These are phyloP conservation scores for Chiloscyllium punctatum DNA, from an alignment of 2,797 vertebrate genomes.

Conservation along the genomic window DNA sequence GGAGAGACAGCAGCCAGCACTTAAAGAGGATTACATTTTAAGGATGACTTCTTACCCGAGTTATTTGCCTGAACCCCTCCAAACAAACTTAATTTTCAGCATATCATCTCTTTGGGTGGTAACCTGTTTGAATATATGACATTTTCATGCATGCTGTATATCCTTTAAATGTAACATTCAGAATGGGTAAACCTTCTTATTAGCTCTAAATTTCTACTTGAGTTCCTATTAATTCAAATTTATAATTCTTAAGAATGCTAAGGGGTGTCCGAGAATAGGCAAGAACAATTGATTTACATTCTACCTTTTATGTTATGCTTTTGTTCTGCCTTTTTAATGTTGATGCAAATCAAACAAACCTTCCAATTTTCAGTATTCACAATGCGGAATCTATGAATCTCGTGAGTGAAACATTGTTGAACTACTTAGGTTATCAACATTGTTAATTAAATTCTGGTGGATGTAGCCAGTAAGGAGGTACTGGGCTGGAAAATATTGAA, in stretches of 20 bases:
- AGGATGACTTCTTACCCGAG: too few relatives aligned
- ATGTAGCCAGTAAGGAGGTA: neutral
- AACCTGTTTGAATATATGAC: too few relatives aligned
- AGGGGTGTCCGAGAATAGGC: neutral
- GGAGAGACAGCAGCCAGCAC: too few relatives aligned
- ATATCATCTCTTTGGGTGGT: too few relatives aligned
- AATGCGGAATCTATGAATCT: neutral
- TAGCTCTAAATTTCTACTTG: neutral
- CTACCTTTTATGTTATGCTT: neutral
- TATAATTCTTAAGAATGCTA: neutral
- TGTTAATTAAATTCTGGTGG: neutral
- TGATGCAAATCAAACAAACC: neutral
- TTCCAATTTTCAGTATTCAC: neutral
- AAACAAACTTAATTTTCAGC: too few relatives aligned
- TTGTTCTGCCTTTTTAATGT: neutral
- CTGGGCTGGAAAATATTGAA: slow-evolving; percentile 26
- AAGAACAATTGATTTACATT: neutral
- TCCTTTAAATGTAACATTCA: neutral
- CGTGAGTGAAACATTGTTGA: neutral
- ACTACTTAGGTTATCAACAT: neutral
- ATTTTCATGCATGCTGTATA: too few relatives aligned
- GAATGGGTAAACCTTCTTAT: neutral
- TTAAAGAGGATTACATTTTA: too few relatives aligned
- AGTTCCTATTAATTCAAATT: neutral
- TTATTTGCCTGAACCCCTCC: too few relatives aligned